Conservation (phyloP, 2,113 vertebrate genomes). For the Spea multiplicata region DNA sequence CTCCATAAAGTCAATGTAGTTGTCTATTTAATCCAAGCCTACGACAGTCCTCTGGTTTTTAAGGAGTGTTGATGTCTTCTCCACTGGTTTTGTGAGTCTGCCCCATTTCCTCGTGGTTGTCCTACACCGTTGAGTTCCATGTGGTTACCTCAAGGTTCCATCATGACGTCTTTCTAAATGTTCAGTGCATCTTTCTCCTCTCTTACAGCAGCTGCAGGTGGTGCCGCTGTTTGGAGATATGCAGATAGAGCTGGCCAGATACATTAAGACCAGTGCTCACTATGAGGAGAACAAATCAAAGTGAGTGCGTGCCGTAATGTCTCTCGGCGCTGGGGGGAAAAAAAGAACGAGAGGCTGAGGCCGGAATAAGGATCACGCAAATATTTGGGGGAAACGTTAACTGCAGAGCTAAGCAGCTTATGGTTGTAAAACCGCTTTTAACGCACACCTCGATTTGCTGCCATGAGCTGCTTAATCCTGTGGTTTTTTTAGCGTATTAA, state of each 20-base stretch:
- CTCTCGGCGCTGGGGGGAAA: conserved; percentile 66
- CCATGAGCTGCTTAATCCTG: conserved; percentile 32
- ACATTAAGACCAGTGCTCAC: conserved; percentile 99
- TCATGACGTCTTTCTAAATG: conserved; percentile 38
- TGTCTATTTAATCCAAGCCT: too few relatives aligned
- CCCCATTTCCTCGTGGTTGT: too few relatives aligned
- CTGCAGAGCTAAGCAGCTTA: conserved; percentile 28
- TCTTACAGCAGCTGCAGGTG: conserved; percentile 91
- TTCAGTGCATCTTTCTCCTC: conserved; percentile 48
- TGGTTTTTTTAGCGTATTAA: not conserved
- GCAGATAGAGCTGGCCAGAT: conserved; percentile 98
- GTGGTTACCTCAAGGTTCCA: not conserved
- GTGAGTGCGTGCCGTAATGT: conserved; percentile 87
- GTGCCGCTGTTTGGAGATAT: conserved; percentile 98
- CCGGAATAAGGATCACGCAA: too few relatives aligned
- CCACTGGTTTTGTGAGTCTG: not conserved
- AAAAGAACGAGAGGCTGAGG: not conserved
- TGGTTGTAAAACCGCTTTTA: conserved; percentile 19
- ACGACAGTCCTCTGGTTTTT: too few relatives aligned
- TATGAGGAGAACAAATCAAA: conserved; percentile 99
- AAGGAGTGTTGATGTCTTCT: too few relatives aligned
- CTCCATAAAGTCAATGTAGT: too few relatives aligned
- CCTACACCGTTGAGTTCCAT: not conserved
- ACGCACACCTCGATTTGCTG: conserved; percentile 1
- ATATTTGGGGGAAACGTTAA: not conserved